Base-by-base conservation (phyloP, 1,140 invertebrate genomes). In the Drosophila repletoides region DNA sequence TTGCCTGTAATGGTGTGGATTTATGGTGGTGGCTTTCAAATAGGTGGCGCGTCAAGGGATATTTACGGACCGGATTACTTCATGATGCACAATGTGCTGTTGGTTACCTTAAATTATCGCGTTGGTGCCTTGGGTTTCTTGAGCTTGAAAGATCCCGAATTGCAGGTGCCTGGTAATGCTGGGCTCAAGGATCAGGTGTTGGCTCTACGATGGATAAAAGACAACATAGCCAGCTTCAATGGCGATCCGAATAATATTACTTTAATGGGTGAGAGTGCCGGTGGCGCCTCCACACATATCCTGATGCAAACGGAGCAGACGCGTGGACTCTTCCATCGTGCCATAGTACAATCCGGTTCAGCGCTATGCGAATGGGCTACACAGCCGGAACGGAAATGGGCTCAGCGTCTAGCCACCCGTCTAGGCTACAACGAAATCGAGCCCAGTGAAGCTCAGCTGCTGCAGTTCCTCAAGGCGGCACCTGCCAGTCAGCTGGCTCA, bases 41-140 rank as follows among this genome's bases (percentile, higher is more conserved):
- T 80, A n/a, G 93, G 93, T 1, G 92, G 91, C 1, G 92, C 69
- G 9, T 55, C 61, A 0, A 52, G 73, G 0, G 59, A 84, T 3
- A 28, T 90, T 0, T 93, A 93, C 51, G 93, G 93, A 1, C 93
- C 93, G 2, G 93, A 94, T 60, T 93, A 93, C 46, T 91, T 95
- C 1, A 86, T 93, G 12, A 90, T 92, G n/a, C 90, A 95, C 72
- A 92, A 93, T 29, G 90, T 95, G 0, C 89, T 96, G 1, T 56
- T 95, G 0, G 93, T 96, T 0, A 93, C 93, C 2, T 91, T 95
- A 1, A 95, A 95, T 72, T 96, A 96, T 88, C 91, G 95, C 34
- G 81, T 95, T 1, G 93, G 93, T 10, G 88, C 91, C 3, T 88
- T 94, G 17, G 94, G 88, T 5, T 89, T 89, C 10, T n/a, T 89